phyloP scores from a whole-genome alignment of 2,113 vertebrate species.

The Ictalurus punctatus region DNA sequence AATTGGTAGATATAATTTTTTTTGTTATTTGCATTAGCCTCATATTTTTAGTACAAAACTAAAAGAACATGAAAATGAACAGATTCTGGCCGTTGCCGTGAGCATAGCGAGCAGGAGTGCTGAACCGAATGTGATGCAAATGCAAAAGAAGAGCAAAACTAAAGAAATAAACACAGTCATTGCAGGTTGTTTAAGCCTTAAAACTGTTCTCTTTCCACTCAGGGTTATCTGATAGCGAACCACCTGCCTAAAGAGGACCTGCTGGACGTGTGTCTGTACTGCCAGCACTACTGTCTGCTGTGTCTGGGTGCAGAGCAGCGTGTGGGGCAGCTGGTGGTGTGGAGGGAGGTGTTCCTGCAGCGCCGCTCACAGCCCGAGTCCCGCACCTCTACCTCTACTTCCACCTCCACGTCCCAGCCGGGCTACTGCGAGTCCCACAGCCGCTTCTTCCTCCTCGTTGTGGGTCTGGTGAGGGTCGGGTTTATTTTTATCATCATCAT shows the following conservation, averaged over 20 bases:
- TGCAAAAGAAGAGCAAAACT: background rate
- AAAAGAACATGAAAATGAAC: background rate
- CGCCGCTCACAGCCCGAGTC: conserved; percentile 62
- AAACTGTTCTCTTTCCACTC: background rate
- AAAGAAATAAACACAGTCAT: background rate
- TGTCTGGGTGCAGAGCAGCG: conserved; percentile 82
- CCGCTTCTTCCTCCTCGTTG: conserved; percentile 90
- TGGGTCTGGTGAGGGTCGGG: conserved; percentile 81
- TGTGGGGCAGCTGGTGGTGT: conserved; percentile 88
- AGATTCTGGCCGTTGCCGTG: background rate
- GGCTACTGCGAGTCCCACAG: conserved; percentile 77
- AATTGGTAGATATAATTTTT: too few relatives aligned
- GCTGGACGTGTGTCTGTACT: conserved; percentile 84
- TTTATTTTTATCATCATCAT: background rate
- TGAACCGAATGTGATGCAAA: background rate
- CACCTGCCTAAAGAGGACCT: conserved; percentile 92
- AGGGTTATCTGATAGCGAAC: conserved; percentile 91
- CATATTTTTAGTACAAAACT: too few relatives aligned
- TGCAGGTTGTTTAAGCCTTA: background rate
- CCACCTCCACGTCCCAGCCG: conserved; percentile 35
- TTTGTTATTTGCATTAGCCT: too few relatives aligned
- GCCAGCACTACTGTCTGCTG: conserved; percentile 87
- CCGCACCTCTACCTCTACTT: conserved; percentile 1
- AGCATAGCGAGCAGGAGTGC: background rate
- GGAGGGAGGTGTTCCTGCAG: conserved; percentile 90